phyloP scores from a whole-genome alignment of 1,140 invertebrate species.

The Drosophila erecta region DNA sequence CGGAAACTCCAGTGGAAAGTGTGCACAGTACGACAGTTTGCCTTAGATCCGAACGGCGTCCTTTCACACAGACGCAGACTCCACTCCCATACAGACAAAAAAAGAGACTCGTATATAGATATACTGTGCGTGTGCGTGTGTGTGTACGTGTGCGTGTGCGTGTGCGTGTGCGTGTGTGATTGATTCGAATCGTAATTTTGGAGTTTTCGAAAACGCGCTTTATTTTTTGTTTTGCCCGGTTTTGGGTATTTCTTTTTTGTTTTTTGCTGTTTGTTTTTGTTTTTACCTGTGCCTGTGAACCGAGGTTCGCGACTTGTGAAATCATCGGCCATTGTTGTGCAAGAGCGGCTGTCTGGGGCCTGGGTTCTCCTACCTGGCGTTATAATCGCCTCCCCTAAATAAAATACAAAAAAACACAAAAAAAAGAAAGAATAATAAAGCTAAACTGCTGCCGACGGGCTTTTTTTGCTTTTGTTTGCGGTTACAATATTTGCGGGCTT shows the following conservation, averaged over 20 bases:
- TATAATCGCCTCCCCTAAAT: conserved; percentile 37
- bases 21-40: background rate
- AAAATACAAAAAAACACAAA: background rate
- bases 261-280: background rate
- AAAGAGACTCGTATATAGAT: background rate
- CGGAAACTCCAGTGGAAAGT: background rate
- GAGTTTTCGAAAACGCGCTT: conserved; percentile 3
- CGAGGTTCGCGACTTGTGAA: conserved; percentile 8
- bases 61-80: too few species aligned
- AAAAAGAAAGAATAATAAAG: background rate
- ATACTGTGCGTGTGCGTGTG: background rate
- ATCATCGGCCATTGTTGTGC: conserved; percentile 26
- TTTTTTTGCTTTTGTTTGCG: conserved; percentile 51
- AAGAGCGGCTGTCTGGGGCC: conserved; percentile 21
- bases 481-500: conserved; percentile 72
- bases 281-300: conserved; percentile 8
- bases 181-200: conserved; percentile 4
- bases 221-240: background rate
- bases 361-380: conserved; percentile 62
- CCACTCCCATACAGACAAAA: too few species aligned
- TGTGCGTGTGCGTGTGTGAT: background rate
- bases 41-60: too few species aligned
- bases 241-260: background rate
- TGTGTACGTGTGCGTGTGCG: background rate
- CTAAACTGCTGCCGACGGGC: conserved; percentile 31